phyloP scores from a whole-genome alignment of 2,888 invertebrate species.

The Lepidocyrtinus sp. region DNA sequence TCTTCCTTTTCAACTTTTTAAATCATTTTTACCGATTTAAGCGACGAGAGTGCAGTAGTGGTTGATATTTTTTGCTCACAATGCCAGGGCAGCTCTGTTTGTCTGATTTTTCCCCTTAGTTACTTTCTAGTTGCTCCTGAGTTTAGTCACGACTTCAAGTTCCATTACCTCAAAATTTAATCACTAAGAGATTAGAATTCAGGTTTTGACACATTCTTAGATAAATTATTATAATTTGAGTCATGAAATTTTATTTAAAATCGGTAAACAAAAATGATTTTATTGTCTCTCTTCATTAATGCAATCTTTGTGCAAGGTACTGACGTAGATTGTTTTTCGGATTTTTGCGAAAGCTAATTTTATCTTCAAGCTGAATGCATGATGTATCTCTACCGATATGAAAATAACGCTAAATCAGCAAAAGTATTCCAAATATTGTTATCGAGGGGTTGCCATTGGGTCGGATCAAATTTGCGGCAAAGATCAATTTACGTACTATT shows the following conservation, averaged over 20 bases:
- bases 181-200: constrained; percentile 54
- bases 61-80: neutral
- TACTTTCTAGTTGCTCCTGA: constrained; percentile 21
- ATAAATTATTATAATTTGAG: constrained; percentile 59
- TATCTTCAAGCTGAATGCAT: too few species aligned
- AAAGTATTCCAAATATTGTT: too few species aligned
- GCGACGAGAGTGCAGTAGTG: constrained; percentile 14
- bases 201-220: constrained; percentile 59
- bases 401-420: too few species aligned
- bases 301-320: neutral
- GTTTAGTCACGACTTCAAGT: constrained; percentile 57
- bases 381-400: too few species aligned
- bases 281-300: constrained; percentile 53
- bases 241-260: constrained; percentile 57
- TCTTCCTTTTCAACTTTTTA: neutral
- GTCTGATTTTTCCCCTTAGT: neutral
- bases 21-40: constrained; percentile 14
- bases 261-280: constrained; percentile 42
- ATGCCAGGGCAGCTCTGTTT: neutral
- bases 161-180: constrained; percentile 58
- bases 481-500: too few species aligned
- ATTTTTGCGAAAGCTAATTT: too few species aligned
- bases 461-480: too few species aligned
- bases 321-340: neutral
- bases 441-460: too few species aligned